Base-by-base conservation (phyloP, 2,797 vertebrate species). In the Hemibagrus guttatus region DNA sequence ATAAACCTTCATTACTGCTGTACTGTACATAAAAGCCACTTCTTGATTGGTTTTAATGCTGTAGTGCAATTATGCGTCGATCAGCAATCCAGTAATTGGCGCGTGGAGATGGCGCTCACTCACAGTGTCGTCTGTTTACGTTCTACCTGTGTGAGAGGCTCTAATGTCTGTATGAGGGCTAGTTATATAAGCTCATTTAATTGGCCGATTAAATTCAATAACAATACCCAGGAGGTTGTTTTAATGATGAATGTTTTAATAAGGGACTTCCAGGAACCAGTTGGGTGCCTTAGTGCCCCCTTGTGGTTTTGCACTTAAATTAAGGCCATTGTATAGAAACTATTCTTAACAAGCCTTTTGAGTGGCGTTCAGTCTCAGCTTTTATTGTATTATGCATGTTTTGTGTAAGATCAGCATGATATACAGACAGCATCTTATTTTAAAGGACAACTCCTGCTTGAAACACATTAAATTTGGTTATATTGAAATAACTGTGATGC, bases 181-280 rank as follows among this genome's bases (percentile, higher is more conserved):
- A 61, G 61, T 88, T 87, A 90, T 79, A 86, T 84, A 89, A 68
- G 56, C 86, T 52, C 42, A 72, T 68, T 80, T 91, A 89, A 92
- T 86, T 89, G 87, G 87, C 49, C 85, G 86, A 90, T 90, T 89
- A 85, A 85, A 88, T 87, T 84, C 80, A 90, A 89, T 86, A 90
- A 87, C 81, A 89, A 87, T 87, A 84, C 86, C 89, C 83, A 54
- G 64, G 79, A 86, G 75, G 80, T 72, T 35, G 66, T 78, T 86
- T 81, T 69, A 86, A 83, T 84, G 87, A 89, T 89, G 81, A 80
- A 81, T 82, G 76, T 82, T 85, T 90, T 89, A 90, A 85, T 88
- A 88, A 86, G 81, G 68, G 56, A 26, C 35, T n/a, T 78, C 83
- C 61, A 63, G 71, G 68, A 54, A 54, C 59, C 86, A 64, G 52